These are phyloP conservation scores for Mactromeris polynyma DNA, from an alignment of 2,888 invertebrate genomes.

Conservation along the genomic window DNA sequence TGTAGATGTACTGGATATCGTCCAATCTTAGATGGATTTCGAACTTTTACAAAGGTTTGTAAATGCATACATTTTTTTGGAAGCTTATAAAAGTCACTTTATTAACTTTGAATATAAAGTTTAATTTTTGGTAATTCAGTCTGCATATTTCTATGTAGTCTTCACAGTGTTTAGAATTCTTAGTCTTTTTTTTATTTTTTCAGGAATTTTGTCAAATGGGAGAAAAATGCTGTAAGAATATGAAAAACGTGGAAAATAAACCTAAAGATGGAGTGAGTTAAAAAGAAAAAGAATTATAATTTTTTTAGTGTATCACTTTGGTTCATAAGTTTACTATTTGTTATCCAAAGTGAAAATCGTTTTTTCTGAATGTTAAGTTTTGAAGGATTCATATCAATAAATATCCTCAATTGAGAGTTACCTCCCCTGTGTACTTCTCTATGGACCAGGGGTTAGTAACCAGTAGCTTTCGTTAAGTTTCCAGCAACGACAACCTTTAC, in stretches of 20 bases:
- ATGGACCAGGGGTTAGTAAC: too few species aligned
- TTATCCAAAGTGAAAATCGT: too few species aligned
- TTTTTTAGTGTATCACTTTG: too few species aligned
- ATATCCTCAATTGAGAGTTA: too few species aligned
- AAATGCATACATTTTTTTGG: neutral
- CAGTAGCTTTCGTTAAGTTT: too few species aligned
- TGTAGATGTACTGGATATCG: slow-evolving; percentile 93
- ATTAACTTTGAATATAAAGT: too few species aligned
- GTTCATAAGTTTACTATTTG: too few species aligned
- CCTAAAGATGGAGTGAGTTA: slow-evolving; percentile 8
- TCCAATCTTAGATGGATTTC: slow-evolving; percentile 96
- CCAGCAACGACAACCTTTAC: too few species aligned
- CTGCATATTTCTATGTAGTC: neutral
- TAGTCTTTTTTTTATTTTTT: neutral
- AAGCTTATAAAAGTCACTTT: neutral
- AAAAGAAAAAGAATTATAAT: neutral
- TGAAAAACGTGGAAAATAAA: neutral
- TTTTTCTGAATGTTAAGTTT: too few species aligned
- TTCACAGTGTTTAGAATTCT: neutral
- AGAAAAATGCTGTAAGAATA: slow-evolving; percentile 72
- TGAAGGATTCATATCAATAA: too few species aligned
- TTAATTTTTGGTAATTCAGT: too few species aligned
- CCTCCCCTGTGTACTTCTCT: too few species aligned
- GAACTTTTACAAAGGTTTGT: slow-evolving; percentile 90
- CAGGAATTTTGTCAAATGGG: slow-evolving; percentile 76